Percentiles rank a stretch among this genome's conserved stretches.
Evolutionary conservation across 2,888 invertebrate species (phyloP).

Genomic region (Epistrophe eligans): DNA sequence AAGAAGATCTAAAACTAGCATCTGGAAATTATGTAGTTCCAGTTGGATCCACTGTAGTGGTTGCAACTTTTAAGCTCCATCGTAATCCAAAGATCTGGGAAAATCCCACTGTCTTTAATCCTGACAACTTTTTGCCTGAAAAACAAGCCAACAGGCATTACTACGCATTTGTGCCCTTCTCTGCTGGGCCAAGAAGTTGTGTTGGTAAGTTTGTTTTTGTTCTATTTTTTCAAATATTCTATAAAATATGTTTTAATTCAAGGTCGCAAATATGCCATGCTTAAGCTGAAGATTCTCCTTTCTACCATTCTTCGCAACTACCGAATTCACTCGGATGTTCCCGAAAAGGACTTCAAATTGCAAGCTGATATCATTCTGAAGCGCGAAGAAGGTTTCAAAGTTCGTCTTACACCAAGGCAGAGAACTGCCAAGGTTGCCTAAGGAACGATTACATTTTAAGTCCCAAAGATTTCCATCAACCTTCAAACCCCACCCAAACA

Average conservation of each 20-base stretch:
- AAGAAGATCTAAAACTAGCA: conserved; percentile 89
- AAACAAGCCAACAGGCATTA: conserved; percentile 91
- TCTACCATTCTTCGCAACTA: conserved; percentile 91
- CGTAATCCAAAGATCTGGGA: conserved; percentile 89
- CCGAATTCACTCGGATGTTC: conserved; percentile 88
- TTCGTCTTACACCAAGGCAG: conserved; percentile 88
- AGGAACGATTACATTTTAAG: conserved; percentile 14
- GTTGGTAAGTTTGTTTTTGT: conserved; percentile 86
- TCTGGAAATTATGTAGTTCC: conserved; percentile 88
- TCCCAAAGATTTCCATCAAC: conserved; percentile 47
- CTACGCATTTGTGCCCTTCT: conserved; percentile 92
- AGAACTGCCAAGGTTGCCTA: conserved; percentile 76
- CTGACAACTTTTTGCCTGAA: conserved; percentile 94
- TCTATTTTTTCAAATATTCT: neutral
- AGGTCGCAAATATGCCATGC: conserved; percentile 92
- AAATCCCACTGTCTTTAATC: conserved; percentile 91
- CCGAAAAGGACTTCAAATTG: conserved; percentile 88
- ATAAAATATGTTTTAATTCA: conserved; percentile 69
- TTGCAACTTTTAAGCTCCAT: conserved; percentile 89
- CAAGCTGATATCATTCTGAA: conserved; percentile 92
- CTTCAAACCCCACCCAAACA: neutral
- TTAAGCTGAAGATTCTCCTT: conserved; percentile 91
- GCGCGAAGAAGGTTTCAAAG: conserved; percentile 90
- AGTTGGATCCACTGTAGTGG: conserved; percentile 88
- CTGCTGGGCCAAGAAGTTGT: conserved; percentile 92